Conservation (phyloP, 37 sponge, comb jelly and placozoan genomes). For the Eunapius fragilis region DNA sequence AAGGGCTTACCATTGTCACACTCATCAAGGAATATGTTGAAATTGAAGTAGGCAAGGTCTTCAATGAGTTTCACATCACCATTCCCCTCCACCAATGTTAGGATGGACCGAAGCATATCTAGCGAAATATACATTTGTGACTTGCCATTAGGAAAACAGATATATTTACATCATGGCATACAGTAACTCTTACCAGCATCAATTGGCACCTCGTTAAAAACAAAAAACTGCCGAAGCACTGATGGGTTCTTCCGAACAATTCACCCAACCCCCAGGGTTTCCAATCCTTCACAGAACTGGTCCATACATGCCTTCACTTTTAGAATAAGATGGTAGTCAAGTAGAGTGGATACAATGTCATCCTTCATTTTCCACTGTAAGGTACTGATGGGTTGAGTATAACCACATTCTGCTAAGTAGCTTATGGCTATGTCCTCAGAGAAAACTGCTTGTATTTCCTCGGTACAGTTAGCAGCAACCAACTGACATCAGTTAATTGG, state of each 20-base stretch:
- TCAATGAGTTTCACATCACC: not conserved
- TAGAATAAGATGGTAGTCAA: conserved; percentile 24
- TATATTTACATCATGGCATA: no score
- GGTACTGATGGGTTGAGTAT: conserved; percentile 8
- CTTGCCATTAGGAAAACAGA: no score
- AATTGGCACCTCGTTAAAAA: not conserved
- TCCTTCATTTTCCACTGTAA: not conserved
- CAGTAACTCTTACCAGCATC: conserved; percentile 4
- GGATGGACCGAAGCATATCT: no score
- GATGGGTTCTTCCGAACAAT: not conserved
- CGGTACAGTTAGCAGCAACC: conserved; percentile 6
- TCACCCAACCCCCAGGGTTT: conserved; percentile 1
- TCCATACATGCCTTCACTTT: conserved; percentile 28
- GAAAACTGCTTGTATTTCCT: conserved; percentile 4
- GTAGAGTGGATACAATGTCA: not conserved
- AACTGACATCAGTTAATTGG: not conserved
- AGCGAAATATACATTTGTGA: no score
- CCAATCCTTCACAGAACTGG: conserved; percentile 18
- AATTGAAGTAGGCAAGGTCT: conserved; percentile 21
- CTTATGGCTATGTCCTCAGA: not conserved
- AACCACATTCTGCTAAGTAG: conserved; percentile 6
- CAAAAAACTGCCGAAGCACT: conserved; percentile 7
- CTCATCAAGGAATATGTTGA: conserved; percentile 26
- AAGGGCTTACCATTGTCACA: conserved; percentile 13
- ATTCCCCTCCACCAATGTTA: no score